Evolutionary conservation across 2,797 vertebrate genomes (phyloP).

Genomic region (Dromococcyx pavoninus): DNA sequence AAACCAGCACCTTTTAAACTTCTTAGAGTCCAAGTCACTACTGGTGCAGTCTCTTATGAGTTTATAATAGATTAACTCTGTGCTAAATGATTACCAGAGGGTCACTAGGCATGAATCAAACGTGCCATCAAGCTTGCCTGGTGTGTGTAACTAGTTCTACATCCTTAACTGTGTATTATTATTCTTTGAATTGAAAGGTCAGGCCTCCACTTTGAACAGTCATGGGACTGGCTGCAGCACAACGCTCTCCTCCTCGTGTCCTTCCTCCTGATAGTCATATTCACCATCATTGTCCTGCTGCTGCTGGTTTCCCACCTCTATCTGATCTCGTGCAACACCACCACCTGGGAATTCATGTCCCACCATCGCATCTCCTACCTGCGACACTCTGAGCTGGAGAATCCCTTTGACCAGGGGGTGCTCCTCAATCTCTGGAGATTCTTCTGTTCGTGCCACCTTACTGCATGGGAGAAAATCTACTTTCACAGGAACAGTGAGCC

Average conservation of each 20-base stretch:
- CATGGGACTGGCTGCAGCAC: constrained; percentile 85
- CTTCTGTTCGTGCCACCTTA: constrained; percentile 85
- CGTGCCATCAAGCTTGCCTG: neutral
- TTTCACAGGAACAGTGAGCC: constrained; percentile 76
- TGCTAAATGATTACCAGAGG: neutral
- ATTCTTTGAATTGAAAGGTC: constrained; percentile 81
- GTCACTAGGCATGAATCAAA: neutral
- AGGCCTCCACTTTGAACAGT: constrained; percentile 78
- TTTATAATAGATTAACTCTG: neutral
- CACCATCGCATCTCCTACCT: constrained; percentile 94
- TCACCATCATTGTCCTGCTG: constrained; percentile 80
- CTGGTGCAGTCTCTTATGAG: neutral
- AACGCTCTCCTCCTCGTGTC: constrained; percentile 82
- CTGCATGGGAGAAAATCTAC: constrained; percentile 90
- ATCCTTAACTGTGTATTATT: neutral
- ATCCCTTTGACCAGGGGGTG: constrained; percentile 91
- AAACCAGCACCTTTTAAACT: neutral
- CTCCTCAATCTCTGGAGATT: constrained; percentile 89
- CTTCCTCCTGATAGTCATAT: constrained; percentile 76
- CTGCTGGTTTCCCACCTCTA: constrained; percentile 91
- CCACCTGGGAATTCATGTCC: constrained; percentile 97
- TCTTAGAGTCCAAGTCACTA: neutral
- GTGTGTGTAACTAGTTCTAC: neutral
- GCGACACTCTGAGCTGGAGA: constrained; percentile 83
- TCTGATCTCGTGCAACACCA: constrained; percentile 90